phyloP scores from a whole-genome alignment of 2,797 vertebrate genomes.

The Xiphorhynchus erythropygius region DNA sequence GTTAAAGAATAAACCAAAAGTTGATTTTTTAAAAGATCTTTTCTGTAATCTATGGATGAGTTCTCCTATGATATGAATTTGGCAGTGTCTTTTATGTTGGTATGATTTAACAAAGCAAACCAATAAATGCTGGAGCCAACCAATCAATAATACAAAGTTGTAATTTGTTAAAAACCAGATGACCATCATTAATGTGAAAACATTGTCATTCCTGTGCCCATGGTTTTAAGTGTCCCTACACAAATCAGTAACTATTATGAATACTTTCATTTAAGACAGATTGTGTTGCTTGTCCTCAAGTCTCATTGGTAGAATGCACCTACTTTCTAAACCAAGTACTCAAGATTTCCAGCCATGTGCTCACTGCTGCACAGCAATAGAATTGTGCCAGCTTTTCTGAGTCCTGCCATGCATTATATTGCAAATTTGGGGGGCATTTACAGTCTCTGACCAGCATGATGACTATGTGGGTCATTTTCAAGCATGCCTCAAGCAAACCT shows the following conservation, averaged over 20 bases:
- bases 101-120: background rate
- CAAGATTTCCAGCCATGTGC: background rate
- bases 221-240: background rate
- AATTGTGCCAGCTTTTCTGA: background rate
- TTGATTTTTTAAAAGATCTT: background rate
- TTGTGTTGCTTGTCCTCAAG: background rate
- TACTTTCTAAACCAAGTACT: background rate
- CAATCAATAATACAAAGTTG: background rate
- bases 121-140: background rate
- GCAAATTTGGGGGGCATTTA: background rate
- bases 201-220: background rate
- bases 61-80: background rate
- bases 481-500: background rate
- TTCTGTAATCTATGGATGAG: background rate
- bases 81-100: background rate
- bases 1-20: background rate
- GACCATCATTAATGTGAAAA: background rate
- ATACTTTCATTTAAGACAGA: background rate
- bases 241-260: background rate
- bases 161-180: background rate
- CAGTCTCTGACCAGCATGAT: background rate
- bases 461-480: background rate
- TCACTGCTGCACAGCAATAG: background rate
- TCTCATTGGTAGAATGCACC: background rate
- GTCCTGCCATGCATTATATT: background rate